Base-by-base conservation (phyloP, 2,113 vertebrate genomes). In the Chinchilla lanigera region DNA sequence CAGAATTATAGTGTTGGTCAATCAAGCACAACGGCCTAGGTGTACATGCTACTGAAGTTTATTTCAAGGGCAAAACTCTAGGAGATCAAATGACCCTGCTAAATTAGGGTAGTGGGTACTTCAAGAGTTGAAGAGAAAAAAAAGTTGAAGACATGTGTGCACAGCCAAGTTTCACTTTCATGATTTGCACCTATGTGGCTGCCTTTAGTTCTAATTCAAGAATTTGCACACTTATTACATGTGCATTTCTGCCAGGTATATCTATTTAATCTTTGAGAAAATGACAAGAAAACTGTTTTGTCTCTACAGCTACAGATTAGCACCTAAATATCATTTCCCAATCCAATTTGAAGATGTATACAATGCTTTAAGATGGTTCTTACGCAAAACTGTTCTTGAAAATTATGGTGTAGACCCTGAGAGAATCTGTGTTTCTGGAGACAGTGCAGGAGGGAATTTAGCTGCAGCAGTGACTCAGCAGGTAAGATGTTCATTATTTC, bases 361-460 rank as follows among this genome's bases (percentile, higher is more conserved):
- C 35, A 67, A 90, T 0, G 99, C 98, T 35, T 98, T 99, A 4
- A 99, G 98, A 97, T 98, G 99, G 98, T 99, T 99, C 97, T 98
- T 99, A 14, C 98, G 98, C 94, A 85, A 86, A 81, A n/a, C 95
- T 0, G 95, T 99, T 80, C 99, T 99, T 96, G 96, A 98, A 82
- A 97, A 95, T 92, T 99, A 99, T 2, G 96, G 98, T 14, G 99
- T 99, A 83, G 99, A 99, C 94, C 98, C 99, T 0, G 93, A 63
- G 0, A 98, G 99, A 16, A 94, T 99, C 0, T 98, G 99, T 7
- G 98, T 99, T 14, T 98, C 99, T 0, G 99, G 99, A 78, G 99
- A 99, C 97, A 99, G 99, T 1, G 99, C 99, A 0, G 99, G 99
- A 41, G 99, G 99, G 3, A 99, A 99, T 92, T 97, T 99, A 87